Base-by-base conservation (phyloP, 1,140 invertebrate species). In the Leptonema lineaticorne region DNA sequence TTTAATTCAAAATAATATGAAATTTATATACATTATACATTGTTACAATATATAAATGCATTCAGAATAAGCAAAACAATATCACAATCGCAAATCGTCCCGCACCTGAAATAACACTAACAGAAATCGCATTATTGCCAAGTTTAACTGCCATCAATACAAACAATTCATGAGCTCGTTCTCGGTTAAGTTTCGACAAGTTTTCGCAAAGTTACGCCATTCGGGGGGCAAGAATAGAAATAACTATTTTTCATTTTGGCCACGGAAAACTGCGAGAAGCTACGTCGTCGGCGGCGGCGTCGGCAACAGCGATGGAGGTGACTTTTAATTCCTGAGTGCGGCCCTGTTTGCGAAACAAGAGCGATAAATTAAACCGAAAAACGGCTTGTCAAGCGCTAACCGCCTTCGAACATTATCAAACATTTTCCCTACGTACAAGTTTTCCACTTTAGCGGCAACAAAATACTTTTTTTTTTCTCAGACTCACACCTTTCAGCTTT, bases 401-500 rank as follows among this genome's bases (percentile, higher is more conserved):
- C 50, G 50, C 50, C 50, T 53, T 53, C 50, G 50, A 53, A 53
- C 50, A 53, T 53, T 53, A 53, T 53, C 50, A 53, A 53, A 53
- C 50, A 24, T 53, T 53, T 53, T 24, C 50, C 20, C 29, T 6
- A 11, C n/a, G 46, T 24, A 14, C 50, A 26, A 53, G 50, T 53
- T 53, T 53, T 53, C 24, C 50, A 53, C 50, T 53, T 53, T 53
- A 22, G 50, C 50, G 50, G 1, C 50, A 26, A 48, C 46, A 48
- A 48, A 48, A 48, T 20, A 48, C 46, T 53, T 53, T 53, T 48
- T 48, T 48, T 18, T 18, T 16, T 53, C 20, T 53, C 22, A 1
- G 22, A 20, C 9, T n/a, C 6, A 3, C 37, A 9, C 16, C 30
- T 33, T 11, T 33, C 30, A 11, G 11, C 5, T 11, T 33, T 33